Percentiles rank a stretch among this genome's conserved stretches.
Conservation (phyloP, 2,888 invertebrate species). For the Cosmia pyralina region DNA sequence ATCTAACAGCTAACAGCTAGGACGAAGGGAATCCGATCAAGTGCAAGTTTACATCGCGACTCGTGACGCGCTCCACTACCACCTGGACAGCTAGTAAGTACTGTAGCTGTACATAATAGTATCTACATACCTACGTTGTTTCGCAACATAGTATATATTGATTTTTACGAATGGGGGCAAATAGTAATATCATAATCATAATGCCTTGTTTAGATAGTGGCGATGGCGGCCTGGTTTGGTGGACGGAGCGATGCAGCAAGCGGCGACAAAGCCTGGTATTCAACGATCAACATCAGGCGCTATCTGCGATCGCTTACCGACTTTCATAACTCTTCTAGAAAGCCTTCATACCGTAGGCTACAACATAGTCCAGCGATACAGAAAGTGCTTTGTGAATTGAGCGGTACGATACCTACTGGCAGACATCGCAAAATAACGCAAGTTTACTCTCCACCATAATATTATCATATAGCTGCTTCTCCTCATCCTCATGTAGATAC, state of each 20-base stretch:
- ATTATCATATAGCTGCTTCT: not conserved
- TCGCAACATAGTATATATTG: constrained; percentile 5
- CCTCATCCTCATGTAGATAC: no score
- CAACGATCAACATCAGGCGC: not conserved
- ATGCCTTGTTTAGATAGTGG: not conserved
- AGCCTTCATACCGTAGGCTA: no score
- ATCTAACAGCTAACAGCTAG: constrained; percentile 70
- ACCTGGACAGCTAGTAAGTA: constrained; percentile 39
- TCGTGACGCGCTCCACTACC: constrained; percentile 59
- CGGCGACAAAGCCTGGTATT: no score
- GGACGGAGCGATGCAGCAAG: no score
- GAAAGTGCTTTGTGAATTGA: not conserved
- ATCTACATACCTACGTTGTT: constrained; percentile 10
- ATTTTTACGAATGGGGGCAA: not conserved
- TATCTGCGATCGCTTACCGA: not conserved
- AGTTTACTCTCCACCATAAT: not conserved
- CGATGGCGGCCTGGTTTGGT: no score
- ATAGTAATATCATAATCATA: not conserved
- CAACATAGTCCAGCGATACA: no score
- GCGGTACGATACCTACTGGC: no score
- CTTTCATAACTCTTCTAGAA: not conserved
- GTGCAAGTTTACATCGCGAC: constrained; percentile 77
- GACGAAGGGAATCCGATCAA: constrained; percentile 80
- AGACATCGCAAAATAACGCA: not conserved
- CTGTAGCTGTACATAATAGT: constrained; percentile 10